phyloP scores from a whole-genome alignment of 92 coral and sea anemone genomes.

The Phymanthus crucifer region DNA sequence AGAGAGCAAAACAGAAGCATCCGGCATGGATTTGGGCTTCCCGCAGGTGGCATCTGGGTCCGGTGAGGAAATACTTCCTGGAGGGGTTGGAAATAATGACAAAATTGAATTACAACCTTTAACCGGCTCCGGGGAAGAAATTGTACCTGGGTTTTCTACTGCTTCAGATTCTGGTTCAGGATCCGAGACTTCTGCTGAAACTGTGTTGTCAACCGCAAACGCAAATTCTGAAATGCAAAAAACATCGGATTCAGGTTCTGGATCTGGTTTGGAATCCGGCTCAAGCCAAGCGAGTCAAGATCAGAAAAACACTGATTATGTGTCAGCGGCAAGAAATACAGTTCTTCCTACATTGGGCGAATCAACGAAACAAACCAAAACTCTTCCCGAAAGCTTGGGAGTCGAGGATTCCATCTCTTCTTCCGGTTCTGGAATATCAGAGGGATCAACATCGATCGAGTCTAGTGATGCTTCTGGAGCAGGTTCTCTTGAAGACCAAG shows the following conservation, averaged over 20 bases:
- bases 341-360: slow-evolving; percentile 11
- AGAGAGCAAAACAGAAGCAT: slow-evolving; percentile 34
- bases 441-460: slow-evolving; percentile 46
- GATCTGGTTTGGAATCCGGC: slow-evolving; percentile 30
- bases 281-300: slow-evolving; percentile 26
- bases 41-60: slow-evolving; percentile 47
- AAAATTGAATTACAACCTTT: slow-evolving; percentile 47
- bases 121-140: slow-evolving; percentile 60
- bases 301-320: slow-evolving; percentile 1
- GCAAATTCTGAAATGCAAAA: neutral
- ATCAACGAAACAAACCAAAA: slow-evolving; percentile 17
- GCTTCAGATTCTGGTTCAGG: slow-evolving; percentile 47
- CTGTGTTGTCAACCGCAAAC: neutral
- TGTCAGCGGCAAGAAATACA: neutral
- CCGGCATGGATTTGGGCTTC: slow-evolving; percentile 48
- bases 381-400: slow-evolving; percentile 64
- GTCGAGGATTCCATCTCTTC: slow-evolving; percentile 65
- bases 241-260: slow-evolving; percentile 24
- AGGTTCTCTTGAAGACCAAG: slow-evolving; percentile 40
- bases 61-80: slow-evolving; percentile 61
- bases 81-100: slow-evolving; percentile 51
- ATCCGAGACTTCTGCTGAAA: neutral
- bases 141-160: slow-evolving; percentile 46
- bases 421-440: slow-evolving; percentile 74
- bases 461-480: slow-evolving; percentile 53